phyloP scores from a whole-genome alignment of 2,888 invertebrate genomes.

The Nysson spinosus region DNA sequence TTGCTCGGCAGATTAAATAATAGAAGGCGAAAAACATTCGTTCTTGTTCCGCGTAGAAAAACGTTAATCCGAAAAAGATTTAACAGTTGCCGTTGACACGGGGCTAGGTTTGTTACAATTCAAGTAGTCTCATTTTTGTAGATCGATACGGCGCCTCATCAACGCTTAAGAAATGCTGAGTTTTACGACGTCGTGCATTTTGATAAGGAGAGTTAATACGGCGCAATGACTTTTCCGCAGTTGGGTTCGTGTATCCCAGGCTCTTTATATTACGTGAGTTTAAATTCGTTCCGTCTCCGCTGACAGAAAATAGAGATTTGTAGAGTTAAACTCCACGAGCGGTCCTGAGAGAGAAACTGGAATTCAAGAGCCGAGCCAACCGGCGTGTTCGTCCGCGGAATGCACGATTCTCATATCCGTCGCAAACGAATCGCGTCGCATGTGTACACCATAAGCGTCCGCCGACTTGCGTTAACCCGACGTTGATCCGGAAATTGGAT shows the following conservation, averaged over 20 bases:
- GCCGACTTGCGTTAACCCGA: slow-evolving; percentile 6
- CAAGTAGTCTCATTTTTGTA: slow-evolving; percentile 34
- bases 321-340: slow-evolving; percentile 33
- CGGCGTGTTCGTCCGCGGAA: slow-evolving; percentile 2
- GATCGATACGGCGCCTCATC: slow-evolving; percentile 1
- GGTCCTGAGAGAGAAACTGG: slow-evolving; percentile 17
- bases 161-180: slow-evolving; percentile 33
- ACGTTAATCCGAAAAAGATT: slow-evolving; percentile 41
- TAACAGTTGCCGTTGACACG: slow-evolving; percentile 25
- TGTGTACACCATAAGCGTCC: slow-evolving; percentile 3
- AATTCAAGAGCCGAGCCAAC: slow-evolving; percentile 36
- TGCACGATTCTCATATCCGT: slow-evolving; percentile 32
- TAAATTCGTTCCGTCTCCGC: slow-evolving; percentile 33
- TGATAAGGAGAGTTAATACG: slow-evolving; percentile 49
- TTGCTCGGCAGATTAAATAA: slow-evolving; percentile 30
- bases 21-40: slow-evolving; percentile 14
- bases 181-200: slow-evolving; percentile 41
- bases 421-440: slow-evolving; percentile 26
- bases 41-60: slow-evolving; percentile 8
- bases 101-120: slow-evolving; percentile 14
- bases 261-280: slow-evolving; percentile 33
- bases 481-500: slow-evolving; percentile 35
- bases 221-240: slow-evolving; percentile 35
- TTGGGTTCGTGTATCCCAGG: slow-evolving; percentile 13
- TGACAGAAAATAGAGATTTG: slow-evolving; percentile 48